phyloP scores from a whole-genome alignment of 2,888 invertebrate species.

The Protonemura montana region DNA sequence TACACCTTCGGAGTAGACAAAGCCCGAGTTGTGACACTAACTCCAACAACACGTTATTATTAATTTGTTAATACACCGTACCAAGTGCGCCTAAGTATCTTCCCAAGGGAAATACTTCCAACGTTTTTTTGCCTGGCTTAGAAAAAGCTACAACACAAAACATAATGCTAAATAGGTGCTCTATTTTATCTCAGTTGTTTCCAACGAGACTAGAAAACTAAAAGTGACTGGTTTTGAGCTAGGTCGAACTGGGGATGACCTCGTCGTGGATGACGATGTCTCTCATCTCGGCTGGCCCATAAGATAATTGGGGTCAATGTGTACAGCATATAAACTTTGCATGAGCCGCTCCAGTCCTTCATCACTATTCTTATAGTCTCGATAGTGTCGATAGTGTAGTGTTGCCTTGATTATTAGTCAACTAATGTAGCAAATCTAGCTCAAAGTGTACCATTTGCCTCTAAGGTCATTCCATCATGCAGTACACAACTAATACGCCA shows the following conservation, averaged over 20 bases:
- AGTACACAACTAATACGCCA: neutral
- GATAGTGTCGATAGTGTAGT: neutral
- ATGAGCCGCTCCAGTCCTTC: neutral
- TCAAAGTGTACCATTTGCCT: neutral
- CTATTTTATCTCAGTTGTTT: neutral
- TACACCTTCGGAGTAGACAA: no score
- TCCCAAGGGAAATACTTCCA: neutral
- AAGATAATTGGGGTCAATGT: slow-evolving; percentile 3
- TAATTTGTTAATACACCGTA: no score
- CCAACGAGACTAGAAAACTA: neutral
- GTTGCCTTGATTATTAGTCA: slow-evolving; percentile 12
- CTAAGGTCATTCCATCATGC: neutral
- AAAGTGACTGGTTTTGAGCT: slow-evolving; percentile 7
- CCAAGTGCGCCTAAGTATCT: no score
- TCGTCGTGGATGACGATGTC: neutral
- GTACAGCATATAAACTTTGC: slow-evolving; percentile 7
- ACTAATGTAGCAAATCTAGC: neutral
- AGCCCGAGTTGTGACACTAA: no score
- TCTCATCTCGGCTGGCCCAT: slow-evolving; percentile 7
- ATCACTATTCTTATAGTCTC: neutral
- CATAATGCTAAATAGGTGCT: neutral
- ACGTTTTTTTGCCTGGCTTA: neutral
- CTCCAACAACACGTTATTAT: no score
- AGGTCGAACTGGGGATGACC: neutral
- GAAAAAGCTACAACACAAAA: neutral